Conservation (phyloP, 2,113 vertebrate genomes). For the Perca flavescens region DNA sequence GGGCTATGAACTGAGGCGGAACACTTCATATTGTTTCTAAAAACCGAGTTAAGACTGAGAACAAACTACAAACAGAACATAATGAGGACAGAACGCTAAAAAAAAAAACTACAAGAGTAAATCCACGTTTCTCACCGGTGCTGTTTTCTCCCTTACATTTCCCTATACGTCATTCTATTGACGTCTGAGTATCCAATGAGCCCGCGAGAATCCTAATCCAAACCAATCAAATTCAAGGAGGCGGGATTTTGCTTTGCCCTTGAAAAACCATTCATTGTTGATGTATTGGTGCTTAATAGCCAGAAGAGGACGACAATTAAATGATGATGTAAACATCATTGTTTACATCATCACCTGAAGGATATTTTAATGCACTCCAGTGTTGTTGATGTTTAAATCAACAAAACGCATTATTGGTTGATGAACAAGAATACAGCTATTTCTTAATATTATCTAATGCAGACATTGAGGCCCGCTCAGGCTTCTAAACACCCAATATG, state of each 20-base stretch:
- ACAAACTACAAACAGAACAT: not conserved
- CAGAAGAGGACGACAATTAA: conserved; percentile 51
- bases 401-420: not conserved
- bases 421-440: not conserved
- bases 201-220: not conserved
- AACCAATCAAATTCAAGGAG: conserved; percentile 68
- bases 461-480: not conserved
- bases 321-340: too few relatives aligned
- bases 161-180: conserved; percentile 43
- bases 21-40: rapidly evolving
- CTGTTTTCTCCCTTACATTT: conserved; percentile 18
- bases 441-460: not conserved
- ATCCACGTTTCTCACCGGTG: conserved; percentile 77
- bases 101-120: not conserved
- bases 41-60: not conserved
- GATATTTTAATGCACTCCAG: too few relatives aligned
- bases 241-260: conserved; percentile 65
- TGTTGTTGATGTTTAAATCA: too few relatives aligned
- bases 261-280: conserved; percentile 33
- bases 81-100: not conserved
- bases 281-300: conserved; percentile 21
- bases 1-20: rapidly evolving
- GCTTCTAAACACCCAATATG: not conserved
- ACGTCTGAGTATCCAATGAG: conserved; percentile 63
- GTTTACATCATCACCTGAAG: too few relatives aligned